These are phyloP conservation scores for Microcebus jonahi DNA, from an alignment of 2,113 vertebrate species.

Conservation along the genomic window DNA sequence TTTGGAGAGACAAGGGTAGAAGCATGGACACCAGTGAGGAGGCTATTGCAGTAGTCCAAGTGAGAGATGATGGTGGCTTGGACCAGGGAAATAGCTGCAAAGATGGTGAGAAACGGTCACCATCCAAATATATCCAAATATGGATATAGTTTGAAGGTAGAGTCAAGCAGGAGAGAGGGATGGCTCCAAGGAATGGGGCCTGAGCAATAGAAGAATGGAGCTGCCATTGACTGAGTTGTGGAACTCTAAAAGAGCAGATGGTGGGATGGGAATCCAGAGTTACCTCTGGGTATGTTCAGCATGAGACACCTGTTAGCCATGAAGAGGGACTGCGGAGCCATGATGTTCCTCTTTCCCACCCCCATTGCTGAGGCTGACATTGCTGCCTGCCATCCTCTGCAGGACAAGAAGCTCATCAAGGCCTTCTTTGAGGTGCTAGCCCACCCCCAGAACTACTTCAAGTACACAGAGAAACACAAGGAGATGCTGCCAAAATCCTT, in stretches of 20 bases:
- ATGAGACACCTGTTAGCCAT: background rate
- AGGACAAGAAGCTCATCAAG: constrained; percentile 99
- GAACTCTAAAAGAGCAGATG: background rate
- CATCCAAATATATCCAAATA: no score
- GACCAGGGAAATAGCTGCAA: background rate
- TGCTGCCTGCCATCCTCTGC: constrained; percentile 48
- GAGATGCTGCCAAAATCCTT: constrained; percentile 98
- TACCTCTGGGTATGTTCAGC: background rate
- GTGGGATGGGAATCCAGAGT: background rate
- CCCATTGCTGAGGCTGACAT: background rate
- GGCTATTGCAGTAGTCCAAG: background rate
- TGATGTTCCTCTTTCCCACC: background rate
- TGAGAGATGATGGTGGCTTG: background rate
- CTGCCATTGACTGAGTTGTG: background rate
- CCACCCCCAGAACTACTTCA: constrained; percentile 99
- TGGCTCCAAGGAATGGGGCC: background rate
- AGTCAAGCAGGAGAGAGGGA: background rate
- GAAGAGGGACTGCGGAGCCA: background rate
- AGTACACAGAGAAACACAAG: constrained; percentile 98
- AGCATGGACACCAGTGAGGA: background rate
- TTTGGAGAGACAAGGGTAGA: background rate
- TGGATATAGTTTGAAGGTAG: background rate
- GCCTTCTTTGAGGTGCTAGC: constrained; percentile 98
- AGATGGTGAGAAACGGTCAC: background rate
- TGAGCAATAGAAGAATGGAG: background rate